Conservation (phyloP, 2,797 vertebrate species). For the Rhinogobio ventralis region DNA sequence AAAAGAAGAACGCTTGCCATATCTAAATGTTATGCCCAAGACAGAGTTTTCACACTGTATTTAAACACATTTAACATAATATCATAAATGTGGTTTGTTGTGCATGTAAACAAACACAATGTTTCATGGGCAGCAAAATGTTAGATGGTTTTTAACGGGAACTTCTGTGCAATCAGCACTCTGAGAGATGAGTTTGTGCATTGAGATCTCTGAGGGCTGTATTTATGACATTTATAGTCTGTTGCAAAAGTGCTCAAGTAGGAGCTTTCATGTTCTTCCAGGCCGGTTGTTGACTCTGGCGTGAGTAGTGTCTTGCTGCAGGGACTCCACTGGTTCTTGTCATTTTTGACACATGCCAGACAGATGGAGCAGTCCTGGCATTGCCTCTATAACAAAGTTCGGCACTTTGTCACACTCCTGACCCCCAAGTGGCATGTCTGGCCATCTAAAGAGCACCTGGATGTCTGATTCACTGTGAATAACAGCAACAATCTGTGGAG, state of each 20-base stretch:
- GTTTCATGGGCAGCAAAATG: background rate
- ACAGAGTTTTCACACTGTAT: background rate
- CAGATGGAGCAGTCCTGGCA: constrained; percentile 33
- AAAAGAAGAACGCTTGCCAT: background rate
- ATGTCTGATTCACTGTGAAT: background rate
- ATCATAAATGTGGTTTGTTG: background rate
- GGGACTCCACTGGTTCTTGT: constrained; percentile 37
- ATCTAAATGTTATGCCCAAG: background rate
- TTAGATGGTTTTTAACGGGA: constrained; percentile 2
- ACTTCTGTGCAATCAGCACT: background rate
- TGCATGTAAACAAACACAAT: constrained; percentile 13
- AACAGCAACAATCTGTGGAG: background rate
- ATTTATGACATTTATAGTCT: constrained; percentile 18
- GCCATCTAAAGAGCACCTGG: constrained; percentile 26
- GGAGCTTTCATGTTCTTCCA: constrained; percentile 37
- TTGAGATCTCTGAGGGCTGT: background rate
- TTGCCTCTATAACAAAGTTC: background rate
- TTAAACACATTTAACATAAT: background rate
- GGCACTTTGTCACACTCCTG: constrained; percentile 31
- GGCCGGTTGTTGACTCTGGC: constrained; percentile 35
- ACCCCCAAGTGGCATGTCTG: constrained; percentile 26
- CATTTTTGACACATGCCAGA: constrained; percentile 46
- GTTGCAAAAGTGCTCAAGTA: constrained; percentile 13
- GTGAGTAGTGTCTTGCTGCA: background rate
- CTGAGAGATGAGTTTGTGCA: background rate